A percentile compares a stretch with the other conserved stretches of the same genome.
Conservation (phyloP, 2,888 invertebrate species). For the Galeruca laticollis region DNA sequence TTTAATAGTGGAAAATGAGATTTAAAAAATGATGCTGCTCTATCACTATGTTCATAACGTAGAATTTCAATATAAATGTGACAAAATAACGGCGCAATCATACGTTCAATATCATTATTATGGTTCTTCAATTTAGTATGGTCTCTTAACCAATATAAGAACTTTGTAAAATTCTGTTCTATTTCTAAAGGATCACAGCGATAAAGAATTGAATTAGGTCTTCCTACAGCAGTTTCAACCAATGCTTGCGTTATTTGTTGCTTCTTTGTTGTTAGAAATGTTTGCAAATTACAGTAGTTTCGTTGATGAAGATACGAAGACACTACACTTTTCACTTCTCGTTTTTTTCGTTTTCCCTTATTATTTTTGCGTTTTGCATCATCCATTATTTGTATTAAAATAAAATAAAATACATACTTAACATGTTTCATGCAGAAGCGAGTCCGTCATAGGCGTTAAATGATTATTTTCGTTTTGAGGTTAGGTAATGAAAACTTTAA, state of each 20-base stretch:
- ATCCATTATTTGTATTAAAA: constrained; percentile 55
- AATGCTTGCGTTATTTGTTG: constrained; percentile 38
- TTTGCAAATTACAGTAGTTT: constrained; percentile 40
- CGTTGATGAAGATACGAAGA: constrained; percentile 77
- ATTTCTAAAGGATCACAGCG: constrained; percentile 81
- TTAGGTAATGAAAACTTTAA: constrained; percentile 3
- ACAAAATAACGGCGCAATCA: constrained; percentile 86
- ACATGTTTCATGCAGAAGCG: constrained; percentile 9
- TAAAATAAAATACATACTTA: constrained; percentile 21
- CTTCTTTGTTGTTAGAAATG: constrained; percentile 39
- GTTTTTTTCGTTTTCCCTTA: constrained; percentile 75
- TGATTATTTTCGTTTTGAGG: constrained; percentile 5
- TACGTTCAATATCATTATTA: constrained; percentile 77
- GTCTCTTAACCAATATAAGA: constrained; percentile 66
- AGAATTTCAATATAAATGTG: constrained; percentile 89
- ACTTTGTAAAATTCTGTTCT: constrained; percentile 81
- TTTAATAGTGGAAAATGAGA: constrained; percentile 68
- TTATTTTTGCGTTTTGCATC: constrained; percentile 58
- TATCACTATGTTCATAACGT: constrained; percentile 71
- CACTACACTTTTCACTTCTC: constrained; percentile 76
- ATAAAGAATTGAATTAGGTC: constrained; percentile 81
- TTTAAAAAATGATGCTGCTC: constrained; percentile 67
- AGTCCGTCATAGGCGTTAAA: constrained; percentile 7
- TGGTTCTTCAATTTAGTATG: constrained; percentile 72
- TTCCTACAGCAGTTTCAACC: constrained; percentile 73